A percentile compares a stretch with the other conserved stretches of the same genome.
These are phyloP conservation scores for Nemotelus pantherinus DNA, from an alignment of 2,888 invertebrate genomes.

Conservation along the genomic window DNA sequence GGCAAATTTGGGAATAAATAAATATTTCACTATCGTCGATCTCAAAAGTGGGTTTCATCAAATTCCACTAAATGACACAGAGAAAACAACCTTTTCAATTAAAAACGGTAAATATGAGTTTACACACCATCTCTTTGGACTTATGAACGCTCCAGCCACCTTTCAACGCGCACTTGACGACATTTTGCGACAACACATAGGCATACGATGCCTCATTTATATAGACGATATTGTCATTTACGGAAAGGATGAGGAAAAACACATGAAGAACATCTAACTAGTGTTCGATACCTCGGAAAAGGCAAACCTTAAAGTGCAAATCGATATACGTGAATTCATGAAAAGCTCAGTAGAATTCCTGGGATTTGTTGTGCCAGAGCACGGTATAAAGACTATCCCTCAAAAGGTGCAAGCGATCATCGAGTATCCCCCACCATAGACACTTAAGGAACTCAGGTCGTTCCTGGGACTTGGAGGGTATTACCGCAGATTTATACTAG, in stretches of 20 bases:
- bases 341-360: constrained; percentile 3
- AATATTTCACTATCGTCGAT: neutral
- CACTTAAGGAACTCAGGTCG: no score
- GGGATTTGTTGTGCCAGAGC: neutral
- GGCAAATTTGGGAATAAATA: neutral
- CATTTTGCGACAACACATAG: no score
- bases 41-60: no score
- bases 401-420: no score
- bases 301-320: constrained; percentile 52
- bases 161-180: constrained; percentile 28
- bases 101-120: no score
- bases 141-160: neutral
- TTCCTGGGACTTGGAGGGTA: no score
- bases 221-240: constrained; percentile 54
- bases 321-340: no score
- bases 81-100: constrained; percentile 6
- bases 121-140: no score
- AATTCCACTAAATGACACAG: neutral
- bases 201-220: neutral
- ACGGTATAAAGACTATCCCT: no score
- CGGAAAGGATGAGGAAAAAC: constrained; percentile 45
- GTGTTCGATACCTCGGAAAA: constrained; percentile 41
- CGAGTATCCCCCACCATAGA: no score
- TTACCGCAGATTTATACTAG: no score
- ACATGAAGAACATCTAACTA: constrained; percentile 45